Evolutionary conservation across 2,888 invertebrate genomes (phyloP), one percentile per base, ranked within the genome.

Genomic region (Plusia festucae): DNA sequence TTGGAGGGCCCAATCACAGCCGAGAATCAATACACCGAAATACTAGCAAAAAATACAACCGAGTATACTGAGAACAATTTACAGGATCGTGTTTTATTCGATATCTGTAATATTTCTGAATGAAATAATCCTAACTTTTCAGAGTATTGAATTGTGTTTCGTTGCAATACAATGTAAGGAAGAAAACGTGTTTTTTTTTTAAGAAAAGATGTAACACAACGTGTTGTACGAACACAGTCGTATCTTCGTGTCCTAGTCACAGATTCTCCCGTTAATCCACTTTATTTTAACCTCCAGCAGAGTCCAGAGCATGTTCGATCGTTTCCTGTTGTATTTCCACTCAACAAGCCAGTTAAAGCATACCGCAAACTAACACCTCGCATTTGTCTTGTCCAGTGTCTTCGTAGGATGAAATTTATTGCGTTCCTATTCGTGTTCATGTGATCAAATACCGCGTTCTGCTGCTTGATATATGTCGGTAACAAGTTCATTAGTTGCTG

Each of bases 361-460:
- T 61, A 80, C 81, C 73, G 76, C 82, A 76, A 82, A 78, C 85
- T 81, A 82, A 86, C 86, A 86, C 85, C 83, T 85, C 83, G 78
- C 88, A 87, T 91, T 90, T 88, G 89, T 91, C 91, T 90, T 90
- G 88, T 87, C 87, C 82, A 76, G 81, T 85, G 89, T 87, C 89
- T 88, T 88, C 85, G 87, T 84, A 85, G 84, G 82, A 82, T 78
- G 80, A 79, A 80, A 91, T 91, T 91, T 91, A 91, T 89, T 79
- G 85, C 86, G 81, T 79, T 82, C 83, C 88, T 87, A 87, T 88
- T 85, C 82, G 82, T 84, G 86, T 88, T 79, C 78, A 79, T 77
- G 83, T 82, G 90, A 90, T 88, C 89, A 85, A 88, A 89, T 88
- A 83, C 72, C 80, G 76, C 73, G 80, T 79, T 82, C 79, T 69